Percentiles rank a stretch among this genome's conserved stretches.
Evolutionary conservation across 2,797 vertebrate species (phyloP).

Genomic region (Molossus molossus): DNA sequence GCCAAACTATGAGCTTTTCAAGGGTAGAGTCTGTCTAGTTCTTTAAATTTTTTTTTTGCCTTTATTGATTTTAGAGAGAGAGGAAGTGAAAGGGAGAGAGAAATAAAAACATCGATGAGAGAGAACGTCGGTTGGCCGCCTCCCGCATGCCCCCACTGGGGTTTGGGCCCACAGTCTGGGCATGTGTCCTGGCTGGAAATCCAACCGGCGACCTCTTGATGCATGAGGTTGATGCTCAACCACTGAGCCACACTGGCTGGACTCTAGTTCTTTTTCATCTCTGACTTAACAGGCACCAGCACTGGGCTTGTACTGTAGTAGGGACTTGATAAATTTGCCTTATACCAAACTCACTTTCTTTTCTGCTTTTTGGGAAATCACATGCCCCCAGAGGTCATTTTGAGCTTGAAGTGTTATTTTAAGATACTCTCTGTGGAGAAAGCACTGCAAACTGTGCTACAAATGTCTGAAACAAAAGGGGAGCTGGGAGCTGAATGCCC

Average conservation of each 20-base stretch:
- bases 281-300: background rate
- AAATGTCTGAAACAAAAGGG: constrained; percentile 31
- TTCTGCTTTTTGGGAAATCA: constrained; percentile 63
- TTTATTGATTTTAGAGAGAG: no score
- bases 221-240: no score
- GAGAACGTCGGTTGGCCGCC: no score
- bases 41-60: background rate
- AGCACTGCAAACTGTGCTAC: background rate
- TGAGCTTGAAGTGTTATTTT: constrained; percentile 76
- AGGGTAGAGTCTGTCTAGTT: background rate
- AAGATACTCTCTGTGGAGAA: constrained; percentile 71
- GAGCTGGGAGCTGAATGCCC: background rate
- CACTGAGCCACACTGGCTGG: no score
- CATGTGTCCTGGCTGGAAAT: no score
- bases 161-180: no score
- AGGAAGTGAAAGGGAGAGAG: no score
- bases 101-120: no score
- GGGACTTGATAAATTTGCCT: constrained; percentile 16
- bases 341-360: constrained; percentile 16
- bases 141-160: no score
- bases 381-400: constrained; percentile 73
- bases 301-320: background rate
- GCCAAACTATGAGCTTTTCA: background rate
- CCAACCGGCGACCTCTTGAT: no score
- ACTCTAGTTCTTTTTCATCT: constrained; percentile 36